phyloP scores from a whole-genome alignment of 2,888 invertebrate genomes.

The Cheilosia vulpina region DNA sequence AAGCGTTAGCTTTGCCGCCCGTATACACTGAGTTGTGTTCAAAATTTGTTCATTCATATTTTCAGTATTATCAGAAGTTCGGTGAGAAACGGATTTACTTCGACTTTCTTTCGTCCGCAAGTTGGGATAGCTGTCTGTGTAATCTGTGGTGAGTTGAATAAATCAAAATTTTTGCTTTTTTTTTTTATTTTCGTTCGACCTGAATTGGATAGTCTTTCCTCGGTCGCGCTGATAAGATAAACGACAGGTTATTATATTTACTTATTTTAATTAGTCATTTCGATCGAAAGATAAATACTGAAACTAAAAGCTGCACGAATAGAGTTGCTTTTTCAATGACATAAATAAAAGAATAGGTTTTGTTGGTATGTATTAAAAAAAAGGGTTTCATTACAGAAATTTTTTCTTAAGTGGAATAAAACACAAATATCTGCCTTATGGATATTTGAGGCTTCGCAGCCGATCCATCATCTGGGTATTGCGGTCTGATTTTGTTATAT shows the following conservation, averaged over 20 bases:
- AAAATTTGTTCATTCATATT: neutral
- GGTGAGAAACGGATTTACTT: constrained; percentile 39
- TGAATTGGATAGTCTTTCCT: neutral
- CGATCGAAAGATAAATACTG: constrained; percentile 2
- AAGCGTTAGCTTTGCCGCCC: constrained; percentile 40
- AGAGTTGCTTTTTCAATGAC: neutral
- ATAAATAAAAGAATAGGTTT: neutral
- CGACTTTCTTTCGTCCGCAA: constrained; percentile 24
- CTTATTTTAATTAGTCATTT: constrained; percentile 29
- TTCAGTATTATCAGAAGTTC: constrained; percentile 18
- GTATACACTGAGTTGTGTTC: neutral
- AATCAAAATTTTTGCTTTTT: neutral
- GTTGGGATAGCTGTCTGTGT: neutral
- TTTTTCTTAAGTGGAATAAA: too few species aligned
- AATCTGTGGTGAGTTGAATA: constrained; percentile 45
- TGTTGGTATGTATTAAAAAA: neutral
- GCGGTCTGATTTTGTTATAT: too few species aligned
- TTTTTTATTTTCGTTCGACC: neutral
- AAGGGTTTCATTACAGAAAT: neutral
- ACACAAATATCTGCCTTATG: too few species aligned
- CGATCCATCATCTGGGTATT: too few species aligned
- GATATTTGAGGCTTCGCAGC: too few species aligned
- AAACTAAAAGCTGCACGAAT: neutral
- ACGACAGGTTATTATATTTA: constrained; percentile 20
- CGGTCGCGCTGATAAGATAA: constrained; percentile 32